Base-by-base conservation (phyloP, 2,888 invertebrate genomes). In the Melanotus villosus region DNA sequence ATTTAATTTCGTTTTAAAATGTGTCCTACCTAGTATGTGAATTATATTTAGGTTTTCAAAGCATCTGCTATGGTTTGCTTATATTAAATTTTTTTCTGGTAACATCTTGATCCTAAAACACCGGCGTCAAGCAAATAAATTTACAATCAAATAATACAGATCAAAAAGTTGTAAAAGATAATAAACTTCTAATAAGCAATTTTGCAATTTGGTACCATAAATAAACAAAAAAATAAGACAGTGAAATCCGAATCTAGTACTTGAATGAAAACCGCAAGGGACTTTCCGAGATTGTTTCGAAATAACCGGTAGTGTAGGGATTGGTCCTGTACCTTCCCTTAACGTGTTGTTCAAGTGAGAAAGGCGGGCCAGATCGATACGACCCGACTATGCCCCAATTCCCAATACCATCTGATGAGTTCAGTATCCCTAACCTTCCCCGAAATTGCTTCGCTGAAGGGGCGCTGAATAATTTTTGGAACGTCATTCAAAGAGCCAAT, bases 301-400 rank as follows among this genome's bases (percentile, higher is more conserved):
- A 45, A 19, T 45, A 19, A 21, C n/a, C 21, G 10, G 9, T 43
- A 18, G 19, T 18, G 19, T 19, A 43, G 43, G 23, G 30, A 14
- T 30, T 14, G 36, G 34, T 19, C 14, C 19, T 19, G 16, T 21
- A 56, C 56, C 38, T 52, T 52, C 52, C 32, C 32, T 52, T 52
- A 52, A 56, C 41, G 64, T 64, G 64, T 56, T 56, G 65, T 65
- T 47, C 47, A 50, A 57, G 58, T 47, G 57, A 50, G 65, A 66
- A 60, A 60, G 60, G 60, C 54, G 59, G 60, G 54, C 41, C 52
- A 60, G 54, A 66, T 66, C 66, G 60, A 66, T 66, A 66, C 30
- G 32, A 54, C 60, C 54, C 50, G 59, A 52, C 66, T 66, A 26
- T 66, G 66, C 60, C 59, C 65, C 54, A 66, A 32, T 66, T 60